phyloP scores from a whole-genome alignment of 2,888 invertebrate genomes.

The Nephrotoma guestfalica region DNA sequence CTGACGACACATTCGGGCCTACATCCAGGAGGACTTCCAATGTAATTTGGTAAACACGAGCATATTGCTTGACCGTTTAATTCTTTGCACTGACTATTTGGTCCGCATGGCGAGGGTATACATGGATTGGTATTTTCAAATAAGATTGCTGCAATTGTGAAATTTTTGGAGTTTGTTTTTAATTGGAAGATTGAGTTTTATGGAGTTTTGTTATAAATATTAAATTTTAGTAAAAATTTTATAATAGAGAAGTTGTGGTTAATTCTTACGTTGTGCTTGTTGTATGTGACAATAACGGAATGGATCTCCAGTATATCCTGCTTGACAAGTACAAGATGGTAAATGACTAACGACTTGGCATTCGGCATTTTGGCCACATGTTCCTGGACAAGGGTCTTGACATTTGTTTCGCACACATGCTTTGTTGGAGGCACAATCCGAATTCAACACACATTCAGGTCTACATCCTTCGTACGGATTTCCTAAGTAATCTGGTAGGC shows the following conservation, averaged over 20 bases:
- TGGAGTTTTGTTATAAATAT: background rate
- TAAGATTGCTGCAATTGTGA: background rate
- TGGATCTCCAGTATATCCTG: constrained; percentile 60
- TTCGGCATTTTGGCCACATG: constrained; percentile 57
- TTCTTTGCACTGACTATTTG: constrained; percentile 56
- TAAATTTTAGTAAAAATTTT: background rate
- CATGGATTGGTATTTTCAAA: constrained; percentile 45
- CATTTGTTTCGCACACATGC: constrained; percentile 62
- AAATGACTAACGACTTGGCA: constrained; percentile 62
- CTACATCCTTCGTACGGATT: constrained; percentile 65
- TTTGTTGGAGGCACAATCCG: constrained; percentile 54
- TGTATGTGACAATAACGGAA: constrained; percentile 42
- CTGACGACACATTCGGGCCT: constrained; percentile 69
- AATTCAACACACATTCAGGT: constrained; percentile 57
- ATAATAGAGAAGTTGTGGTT: background rate
- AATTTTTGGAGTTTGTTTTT: background rate
- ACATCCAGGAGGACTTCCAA: constrained; percentile 65
- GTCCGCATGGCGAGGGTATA: constrained; percentile 65
- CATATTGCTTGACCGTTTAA: constrained; percentile 53
- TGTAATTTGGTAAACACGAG: constrained; percentile 52
- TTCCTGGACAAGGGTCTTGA: constrained; percentile 63
- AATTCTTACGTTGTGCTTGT: constrained; percentile 38
- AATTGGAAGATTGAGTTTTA: background rate
- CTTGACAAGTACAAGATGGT: constrained; percentile 52
- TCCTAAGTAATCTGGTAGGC: constrained; percentile 56